These are phyloP conservation scores for Calliphora vicina DNA, from an alignment of 1,140 invertebrate genomes.

Conservation along the genomic window DNA sequence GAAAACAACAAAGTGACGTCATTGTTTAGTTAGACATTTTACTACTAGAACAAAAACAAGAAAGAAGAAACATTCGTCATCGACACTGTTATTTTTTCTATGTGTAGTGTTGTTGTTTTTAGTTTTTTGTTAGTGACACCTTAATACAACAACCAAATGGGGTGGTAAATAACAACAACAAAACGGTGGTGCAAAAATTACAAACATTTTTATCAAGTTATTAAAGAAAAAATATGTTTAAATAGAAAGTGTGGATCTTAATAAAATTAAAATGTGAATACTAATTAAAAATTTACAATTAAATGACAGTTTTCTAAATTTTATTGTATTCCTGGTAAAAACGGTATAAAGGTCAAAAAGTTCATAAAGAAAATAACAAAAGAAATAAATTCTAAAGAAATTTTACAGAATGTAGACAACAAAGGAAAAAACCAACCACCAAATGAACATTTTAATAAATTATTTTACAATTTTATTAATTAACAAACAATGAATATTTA, in stretches of 20 bases:
- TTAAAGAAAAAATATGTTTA: too few species aligned
- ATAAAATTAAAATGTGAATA: too few species aligned
- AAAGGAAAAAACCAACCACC: not conserved
- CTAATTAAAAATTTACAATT: too few species aligned
- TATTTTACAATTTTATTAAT: not conserved
- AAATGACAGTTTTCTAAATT: not conserved
- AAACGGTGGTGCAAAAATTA: not conserved
- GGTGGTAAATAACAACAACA: not conserved
- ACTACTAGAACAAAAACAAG: not conserved
- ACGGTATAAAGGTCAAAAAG: not conserved
- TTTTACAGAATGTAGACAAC: not conserved
- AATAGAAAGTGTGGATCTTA: too few species aligned
- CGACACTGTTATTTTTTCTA: not conserved
- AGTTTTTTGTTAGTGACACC: not conserved
- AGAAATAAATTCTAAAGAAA: not conserved
- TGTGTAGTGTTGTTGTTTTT: not conserved
- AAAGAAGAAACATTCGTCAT: not conserved
- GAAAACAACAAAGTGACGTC: not conserved
- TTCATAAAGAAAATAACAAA: not conserved
- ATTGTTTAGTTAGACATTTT: not conserved
- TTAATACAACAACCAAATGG: not conserved
- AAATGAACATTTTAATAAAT: not conserved
- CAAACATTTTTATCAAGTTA: not conserved
- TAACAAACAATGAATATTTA: not conserved
- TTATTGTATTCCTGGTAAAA: not conserved